Conservation (phyloP, 2,113 vertebrate species). For the Upupa epops region DNA sequence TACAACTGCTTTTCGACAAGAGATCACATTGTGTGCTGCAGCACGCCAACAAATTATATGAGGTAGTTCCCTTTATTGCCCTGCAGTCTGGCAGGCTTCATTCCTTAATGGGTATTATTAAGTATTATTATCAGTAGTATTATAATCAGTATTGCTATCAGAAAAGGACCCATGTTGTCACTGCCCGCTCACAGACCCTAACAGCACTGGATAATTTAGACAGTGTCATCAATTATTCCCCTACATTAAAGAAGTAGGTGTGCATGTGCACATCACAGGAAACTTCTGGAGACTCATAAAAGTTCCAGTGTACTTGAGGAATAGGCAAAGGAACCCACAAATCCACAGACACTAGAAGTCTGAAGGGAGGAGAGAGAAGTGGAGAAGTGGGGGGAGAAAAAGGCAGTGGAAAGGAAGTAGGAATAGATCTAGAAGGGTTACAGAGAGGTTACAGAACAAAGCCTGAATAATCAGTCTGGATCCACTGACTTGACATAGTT, state of each 20-base stretch:
- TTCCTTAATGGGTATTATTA: not conserved
- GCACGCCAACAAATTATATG: not conserved
- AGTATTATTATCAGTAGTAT: no score
- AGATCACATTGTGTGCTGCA: not conserved
- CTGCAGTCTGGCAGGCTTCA: not conserved
- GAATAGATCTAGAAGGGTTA: not conserved
- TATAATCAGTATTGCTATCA: not conserved
- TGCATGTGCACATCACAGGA: not conserved
- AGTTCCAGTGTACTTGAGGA: not conserved
- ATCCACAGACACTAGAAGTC: not conserved
- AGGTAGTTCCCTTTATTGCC: not conserved
- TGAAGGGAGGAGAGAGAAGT: not conserved
- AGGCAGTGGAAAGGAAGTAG: not conserved
- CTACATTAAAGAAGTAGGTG: not conserved
- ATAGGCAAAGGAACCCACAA: not conserved
- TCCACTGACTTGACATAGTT: not conserved
- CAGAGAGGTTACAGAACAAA: constrained; percentile 7
- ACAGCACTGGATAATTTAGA: not conserved
- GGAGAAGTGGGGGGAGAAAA: not conserved
- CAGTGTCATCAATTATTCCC: not conserved
- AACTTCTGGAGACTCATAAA: not conserved
- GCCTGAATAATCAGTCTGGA: constrained; percentile 16
- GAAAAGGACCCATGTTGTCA: not conserved
- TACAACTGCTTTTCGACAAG: not conserved
- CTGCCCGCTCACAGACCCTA: not conserved